Conservation (phyloP, 1,140 invertebrate genomes). For the Drosophila prosaltans region DNA sequence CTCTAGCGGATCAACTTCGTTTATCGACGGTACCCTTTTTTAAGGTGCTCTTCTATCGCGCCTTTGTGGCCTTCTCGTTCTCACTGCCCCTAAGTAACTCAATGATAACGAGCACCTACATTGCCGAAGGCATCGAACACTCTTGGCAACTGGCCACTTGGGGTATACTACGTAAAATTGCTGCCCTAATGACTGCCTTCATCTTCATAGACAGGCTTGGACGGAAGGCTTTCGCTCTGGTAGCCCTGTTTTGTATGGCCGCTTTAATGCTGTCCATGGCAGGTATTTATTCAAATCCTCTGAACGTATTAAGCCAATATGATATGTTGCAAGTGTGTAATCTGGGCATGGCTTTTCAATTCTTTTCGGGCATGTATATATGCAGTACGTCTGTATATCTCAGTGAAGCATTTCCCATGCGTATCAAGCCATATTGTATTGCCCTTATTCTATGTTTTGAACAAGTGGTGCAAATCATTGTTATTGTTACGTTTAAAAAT, state of each 20-base stretch:
- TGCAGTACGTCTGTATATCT: constrained; percentile 58
- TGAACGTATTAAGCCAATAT: constrained; percentile 7
- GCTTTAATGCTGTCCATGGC: constrained; percentile 60
- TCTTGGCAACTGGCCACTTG: constrained; percentile 57
- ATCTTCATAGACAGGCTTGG: constrained; percentile 53
- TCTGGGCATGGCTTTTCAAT: constrained; percentile 55
- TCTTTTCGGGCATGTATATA: constrained; percentile 63
- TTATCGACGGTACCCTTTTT: constrained; percentile 44
- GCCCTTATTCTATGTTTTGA: constrained; percentile 56
- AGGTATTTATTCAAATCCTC: constrained; percentile 39
- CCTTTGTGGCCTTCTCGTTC: constrained; percentile 64
- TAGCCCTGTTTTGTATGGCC: constrained; percentile 55
- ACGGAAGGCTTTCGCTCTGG: constrained; percentile 52
- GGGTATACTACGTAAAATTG: constrained; percentile 46
- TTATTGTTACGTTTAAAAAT: constrained; percentile 40
- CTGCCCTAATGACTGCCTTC: constrained; percentile 33
- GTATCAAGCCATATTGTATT: constrained; percentile 53
- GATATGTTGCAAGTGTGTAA: constrained; percentile 49
- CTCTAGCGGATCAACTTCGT: constrained; percentile 33
- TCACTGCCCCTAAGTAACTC: constrained; percentile 56
- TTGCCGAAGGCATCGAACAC: constrained; percentile 11
- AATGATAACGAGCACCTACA: constrained; percentile 33
- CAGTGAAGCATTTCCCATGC: constrained; percentile 69
- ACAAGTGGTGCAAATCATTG: constrained; percentile 66
- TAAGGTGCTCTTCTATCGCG: constrained; percentile 59